Conservation (phyloP, 2,888 invertebrate species). For the Poecilus cupreus region DNA sequence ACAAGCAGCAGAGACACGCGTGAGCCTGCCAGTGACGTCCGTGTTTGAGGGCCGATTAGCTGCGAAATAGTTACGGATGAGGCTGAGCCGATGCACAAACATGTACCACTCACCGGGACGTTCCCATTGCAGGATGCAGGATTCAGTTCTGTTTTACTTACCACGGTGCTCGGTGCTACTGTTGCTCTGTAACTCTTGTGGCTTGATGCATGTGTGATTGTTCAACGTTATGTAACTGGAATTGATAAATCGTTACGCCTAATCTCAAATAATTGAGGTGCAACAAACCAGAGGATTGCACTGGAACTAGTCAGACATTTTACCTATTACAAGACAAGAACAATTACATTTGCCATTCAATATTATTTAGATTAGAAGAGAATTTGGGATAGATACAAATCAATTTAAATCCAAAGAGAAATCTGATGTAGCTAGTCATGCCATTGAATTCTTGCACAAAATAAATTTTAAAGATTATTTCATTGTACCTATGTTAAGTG, state of each 20-base stretch:
- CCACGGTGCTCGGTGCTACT: background rate
- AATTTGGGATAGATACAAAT: too few relatives aligned
- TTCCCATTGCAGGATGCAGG: background rate
- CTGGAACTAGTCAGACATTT: too few relatives aligned
- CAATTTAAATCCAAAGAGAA: too few relatives aligned
- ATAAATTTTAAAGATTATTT: too few relatives aligned
- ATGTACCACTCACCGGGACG: background rate
- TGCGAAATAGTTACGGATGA: slow-evolving; percentile 37
- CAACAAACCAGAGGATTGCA: background rate
- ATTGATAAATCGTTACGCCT: background rate
- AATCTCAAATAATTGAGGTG: slow-evolving; percentile 41
- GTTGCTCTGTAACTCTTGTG: background rate
- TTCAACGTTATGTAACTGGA: background rate
- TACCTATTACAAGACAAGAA: too few relatives aligned
- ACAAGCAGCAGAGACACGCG: slow-evolving; percentile 17
- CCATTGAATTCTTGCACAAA: too few relatives aligned
- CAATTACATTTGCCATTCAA: too few relatives aligned
- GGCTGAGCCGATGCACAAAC: slow-evolving; percentile 18
- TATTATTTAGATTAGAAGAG: too few relatives aligned
- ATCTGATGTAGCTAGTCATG: too few relatives aligned
- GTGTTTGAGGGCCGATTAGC: slow-evolving; percentile 30
- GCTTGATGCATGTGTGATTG: slow-evolving; percentile 20
- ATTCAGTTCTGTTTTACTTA: slow-evolving; percentile 19
- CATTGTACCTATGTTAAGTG: too few relatives aligned
- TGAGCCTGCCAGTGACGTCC: slow-evolving; percentile 11